A percentile compares a stretch with the other conserved stretches of the same genome.
These are phyloP conservation scores for Ascaphus truei DNA, from an alignment of 2,113 vertebrate genomes.

Conservation along the genomic window DNA sequence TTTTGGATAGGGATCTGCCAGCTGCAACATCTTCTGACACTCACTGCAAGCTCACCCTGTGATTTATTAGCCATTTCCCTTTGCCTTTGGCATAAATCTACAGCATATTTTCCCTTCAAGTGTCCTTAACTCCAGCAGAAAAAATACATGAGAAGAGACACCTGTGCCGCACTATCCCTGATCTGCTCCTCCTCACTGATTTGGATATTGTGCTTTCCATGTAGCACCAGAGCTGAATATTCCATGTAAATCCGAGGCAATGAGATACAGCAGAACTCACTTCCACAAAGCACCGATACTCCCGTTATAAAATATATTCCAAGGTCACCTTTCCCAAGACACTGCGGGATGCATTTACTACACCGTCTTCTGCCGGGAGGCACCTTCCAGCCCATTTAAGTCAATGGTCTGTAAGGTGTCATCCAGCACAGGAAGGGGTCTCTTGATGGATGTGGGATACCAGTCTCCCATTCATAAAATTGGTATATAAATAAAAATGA, in stretches of 20 bases:
- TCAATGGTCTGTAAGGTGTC: too few species aligned
- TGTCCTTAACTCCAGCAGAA: background rate
- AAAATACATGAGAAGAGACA: background rate
- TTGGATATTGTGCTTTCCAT: background rate
- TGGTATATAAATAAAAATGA: too few species aligned
- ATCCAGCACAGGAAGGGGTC: too few species aligned
- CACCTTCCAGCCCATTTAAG: too few species aligned
- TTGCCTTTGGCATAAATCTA: background rate
- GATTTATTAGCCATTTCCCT: constrained; percentile 5
- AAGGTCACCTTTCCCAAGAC: background rate
- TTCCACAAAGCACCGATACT: background rate
- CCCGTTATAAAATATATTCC: background rate
- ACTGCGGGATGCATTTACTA: too few species aligned
- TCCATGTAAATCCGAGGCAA: background rate
- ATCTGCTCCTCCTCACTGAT: background rate
- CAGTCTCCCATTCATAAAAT: too few species aligned
- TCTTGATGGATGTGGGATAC: too few species aligned
- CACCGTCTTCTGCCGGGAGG: too few species aligned
- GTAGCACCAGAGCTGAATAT: background rate
- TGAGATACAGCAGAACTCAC: background rate
- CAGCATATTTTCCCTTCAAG: background rate
- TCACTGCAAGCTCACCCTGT: background rate
- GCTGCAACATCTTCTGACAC: constrained; percentile 9
- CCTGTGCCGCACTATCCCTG: background rate
- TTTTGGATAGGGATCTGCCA: background rate